phyloP scores from a whole-genome alignment of 2,888 invertebrate genomes.

The Drosophila macrospina region DNA sequence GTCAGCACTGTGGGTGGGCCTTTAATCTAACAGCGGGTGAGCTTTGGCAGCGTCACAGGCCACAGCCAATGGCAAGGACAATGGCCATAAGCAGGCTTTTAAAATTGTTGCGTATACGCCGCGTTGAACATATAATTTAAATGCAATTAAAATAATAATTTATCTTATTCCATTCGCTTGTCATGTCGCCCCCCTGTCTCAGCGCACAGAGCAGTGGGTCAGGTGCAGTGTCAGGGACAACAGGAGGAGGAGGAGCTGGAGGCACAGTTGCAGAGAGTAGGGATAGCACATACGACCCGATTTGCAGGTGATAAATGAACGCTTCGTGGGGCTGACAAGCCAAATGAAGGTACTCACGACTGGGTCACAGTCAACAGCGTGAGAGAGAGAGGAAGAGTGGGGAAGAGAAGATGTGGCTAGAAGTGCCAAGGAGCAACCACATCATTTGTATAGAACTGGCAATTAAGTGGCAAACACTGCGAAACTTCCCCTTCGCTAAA shows the following conservation, averaged over 20 bases:
- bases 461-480: constrained; percentile 57
- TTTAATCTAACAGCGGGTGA: constrained; percentile 69
- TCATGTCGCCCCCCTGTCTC: constrained; percentile 59
- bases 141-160: constrained; percentile 81
- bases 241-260: no score
- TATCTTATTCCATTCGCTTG: constrained; percentile 73
- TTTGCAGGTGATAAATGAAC: constrained; percentile 70
- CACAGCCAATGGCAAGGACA: background rate
- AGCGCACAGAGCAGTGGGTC: constrained; percentile 1
- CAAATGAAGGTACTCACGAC: constrained; percentile 69
- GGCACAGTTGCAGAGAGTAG: background rate
- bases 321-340: constrained; percentile 63
- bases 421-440: constrained; percentile 31
- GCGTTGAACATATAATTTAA: constrained; percentile 73
- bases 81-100: constrained; percentile 44
- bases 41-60: constrained; percentile 40
- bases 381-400: background rate
- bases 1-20: constrained; percentile 52
- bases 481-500: background rate
- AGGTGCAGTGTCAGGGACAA: constrained; percentile 20
- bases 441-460: constrained; percentile 65
- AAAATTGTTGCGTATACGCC: constrained; percentile 65
- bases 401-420: background rate
- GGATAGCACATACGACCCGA: constrained; percentile 49
- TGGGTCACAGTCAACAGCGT: constrained; percentile 13